Conservation (phyloP, 2,113 vertebrate genomes). For the Grallaria varia region DNA sequence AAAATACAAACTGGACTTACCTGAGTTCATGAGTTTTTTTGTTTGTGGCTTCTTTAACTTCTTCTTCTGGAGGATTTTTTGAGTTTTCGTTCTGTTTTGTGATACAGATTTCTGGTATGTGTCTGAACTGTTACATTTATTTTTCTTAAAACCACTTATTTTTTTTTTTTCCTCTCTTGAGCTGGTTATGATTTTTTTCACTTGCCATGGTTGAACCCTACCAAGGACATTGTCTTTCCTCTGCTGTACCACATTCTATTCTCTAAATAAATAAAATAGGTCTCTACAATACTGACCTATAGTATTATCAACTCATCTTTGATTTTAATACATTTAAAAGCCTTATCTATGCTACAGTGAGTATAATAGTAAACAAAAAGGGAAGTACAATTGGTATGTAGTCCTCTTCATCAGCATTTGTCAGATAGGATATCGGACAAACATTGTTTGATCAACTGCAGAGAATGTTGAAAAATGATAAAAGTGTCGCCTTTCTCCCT, state of each 20-base stretch:
- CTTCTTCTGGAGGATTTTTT: neutral
- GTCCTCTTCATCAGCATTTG: neutral
- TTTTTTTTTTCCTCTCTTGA: neutral
- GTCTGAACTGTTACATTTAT: neutral
- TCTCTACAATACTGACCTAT: neutral
- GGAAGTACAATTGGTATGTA: neutral
- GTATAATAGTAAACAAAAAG: neutral
- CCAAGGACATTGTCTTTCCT: neutral
- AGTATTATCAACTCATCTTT: neutral
- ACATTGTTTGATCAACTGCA: neutral
- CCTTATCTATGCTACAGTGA: neutral
- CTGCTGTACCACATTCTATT: neutral
- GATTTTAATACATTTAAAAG: neutral
- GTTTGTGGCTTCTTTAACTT: neutral
- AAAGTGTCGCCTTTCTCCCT: neutral
- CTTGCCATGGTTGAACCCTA: neutral
- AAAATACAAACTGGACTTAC: neutral
- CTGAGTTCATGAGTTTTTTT: neutral
- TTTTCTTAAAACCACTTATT: neutral
- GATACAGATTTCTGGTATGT: neutral
- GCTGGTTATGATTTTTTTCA: fast-evolving
- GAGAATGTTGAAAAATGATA: neutral
- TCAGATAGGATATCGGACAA: neutral
- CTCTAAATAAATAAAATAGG: neutral
- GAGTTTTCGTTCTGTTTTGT: neutral